Evolutionary conservation across 2,113 vertebrate species (phyloP).

Genomic region (Pelecanus crispus): DNA sequence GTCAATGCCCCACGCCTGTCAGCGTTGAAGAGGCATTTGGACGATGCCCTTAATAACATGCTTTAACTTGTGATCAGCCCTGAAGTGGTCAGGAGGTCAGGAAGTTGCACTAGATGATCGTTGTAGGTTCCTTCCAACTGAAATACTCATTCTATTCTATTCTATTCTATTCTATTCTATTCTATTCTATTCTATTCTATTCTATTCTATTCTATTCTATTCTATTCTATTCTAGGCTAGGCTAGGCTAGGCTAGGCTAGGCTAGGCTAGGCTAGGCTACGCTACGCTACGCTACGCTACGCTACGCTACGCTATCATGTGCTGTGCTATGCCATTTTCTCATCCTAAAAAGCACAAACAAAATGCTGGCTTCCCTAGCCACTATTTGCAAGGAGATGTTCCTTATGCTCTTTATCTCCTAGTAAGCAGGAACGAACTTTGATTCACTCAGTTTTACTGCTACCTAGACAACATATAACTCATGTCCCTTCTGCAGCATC

Average conservation of each 20-base stretch:
- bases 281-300: too few relatives aligned
- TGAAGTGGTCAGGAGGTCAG: not conserved
- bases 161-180: not conserved
- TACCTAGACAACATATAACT: too few relatives aligned
- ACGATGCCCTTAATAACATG: not conserved
- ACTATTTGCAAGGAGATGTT: not conserved
- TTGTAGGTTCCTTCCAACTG: not conserved
- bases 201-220: not conserved
- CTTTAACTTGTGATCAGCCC: not conserved
- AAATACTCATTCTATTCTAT: not conserved
- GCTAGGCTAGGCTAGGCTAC: too few relatives aligned
- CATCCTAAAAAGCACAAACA: not conserved
- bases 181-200: not conserved
- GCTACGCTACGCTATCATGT: too few relatives aligned
- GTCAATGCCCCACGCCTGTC: fast-evolving
- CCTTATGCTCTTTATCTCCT: not conserved
- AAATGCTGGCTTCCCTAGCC: not conserved
- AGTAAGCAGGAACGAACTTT: too few relatives aligned
- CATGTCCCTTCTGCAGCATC: too few relatives aligned
- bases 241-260: too few relatives aligned
- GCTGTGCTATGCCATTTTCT: not conserved
- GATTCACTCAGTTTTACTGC: too few relatives aligned
- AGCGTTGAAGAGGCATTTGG: not conserved
- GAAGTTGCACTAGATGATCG: not conserved
- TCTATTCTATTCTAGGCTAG: too few relatives aligned